phyloP scores from a whole-genome alignment of 2,113 vertebrate genomes.

The Barbus barbus region DNA sequence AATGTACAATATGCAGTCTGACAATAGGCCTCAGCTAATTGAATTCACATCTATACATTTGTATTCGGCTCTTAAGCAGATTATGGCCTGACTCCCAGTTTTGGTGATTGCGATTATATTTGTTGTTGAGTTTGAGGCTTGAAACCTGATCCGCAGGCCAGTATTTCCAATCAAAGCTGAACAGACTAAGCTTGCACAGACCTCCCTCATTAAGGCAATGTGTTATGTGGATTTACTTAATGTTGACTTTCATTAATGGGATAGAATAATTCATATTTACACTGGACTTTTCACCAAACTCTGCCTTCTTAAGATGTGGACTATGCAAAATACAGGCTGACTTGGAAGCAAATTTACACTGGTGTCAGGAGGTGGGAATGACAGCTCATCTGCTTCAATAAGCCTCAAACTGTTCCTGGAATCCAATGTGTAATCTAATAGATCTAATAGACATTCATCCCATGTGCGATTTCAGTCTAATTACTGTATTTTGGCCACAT shows the following conservation, averaged over 20 bases:
- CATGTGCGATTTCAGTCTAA: conserved; percentile 5
- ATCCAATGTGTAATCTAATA: conserved; percentile 8
- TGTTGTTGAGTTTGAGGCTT: background rate
- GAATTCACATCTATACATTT: background rate
- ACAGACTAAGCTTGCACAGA: conserved; percentile 4
- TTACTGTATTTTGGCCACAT: conserved; percentile 18
- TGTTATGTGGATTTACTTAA: background rate
- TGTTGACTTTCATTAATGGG: conserved; percentile 21
- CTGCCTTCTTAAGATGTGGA: background rate
- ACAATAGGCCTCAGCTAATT: background rate
- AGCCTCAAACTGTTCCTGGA: conserved; percentile 11
- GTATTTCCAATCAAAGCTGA: conserved; percentile 8
- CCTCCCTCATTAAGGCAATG: background rate
- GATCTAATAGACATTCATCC: conserved; percentile 1
- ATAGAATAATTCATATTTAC: conserved; percentile 25
- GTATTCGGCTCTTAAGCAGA: background rate
- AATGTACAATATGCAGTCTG: background rate
- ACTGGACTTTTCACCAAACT: background rate
- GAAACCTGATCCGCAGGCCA: background rate
- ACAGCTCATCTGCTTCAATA: conserved; percentile 31
- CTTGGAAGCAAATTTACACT: background rate
- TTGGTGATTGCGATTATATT: background rate
- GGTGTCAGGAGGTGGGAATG: background rate
- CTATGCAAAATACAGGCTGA: conserved; percentile 1
- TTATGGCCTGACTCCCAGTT: background rate